Conservation (phyloP, 1,140 invertebrate genomes). For the Pogonomyrmex barbatus region DNA sequence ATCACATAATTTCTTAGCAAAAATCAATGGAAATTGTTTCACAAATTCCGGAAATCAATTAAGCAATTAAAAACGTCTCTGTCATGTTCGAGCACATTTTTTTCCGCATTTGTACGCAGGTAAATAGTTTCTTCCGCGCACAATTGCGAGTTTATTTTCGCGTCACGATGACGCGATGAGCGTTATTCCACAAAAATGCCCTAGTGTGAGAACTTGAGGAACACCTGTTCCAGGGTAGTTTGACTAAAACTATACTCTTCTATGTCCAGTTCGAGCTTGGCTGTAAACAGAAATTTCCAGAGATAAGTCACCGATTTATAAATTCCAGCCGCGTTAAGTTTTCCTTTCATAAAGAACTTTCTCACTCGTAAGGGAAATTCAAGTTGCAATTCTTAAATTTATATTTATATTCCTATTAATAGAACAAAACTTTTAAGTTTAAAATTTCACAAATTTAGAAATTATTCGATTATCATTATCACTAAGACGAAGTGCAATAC, state of each 20-base stretch:
- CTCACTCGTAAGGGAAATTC: background rate
- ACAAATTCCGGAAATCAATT: background rate
- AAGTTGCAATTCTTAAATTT: background rate
- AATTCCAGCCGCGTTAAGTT: background rate
- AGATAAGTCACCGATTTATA: background rate
- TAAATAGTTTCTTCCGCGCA: slow-evolving; percentile 1
- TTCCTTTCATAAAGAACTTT: background rate
- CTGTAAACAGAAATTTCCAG: slow-evolving; percentile 83
- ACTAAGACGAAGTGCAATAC: background rate
- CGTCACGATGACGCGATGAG: slow-evolving; percentile 37
- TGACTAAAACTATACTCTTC: slow-evolving; percentile 95
- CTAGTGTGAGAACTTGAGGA: slow-evolving; percentile 94
- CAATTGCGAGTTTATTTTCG: slow-evolving; percentile 58
- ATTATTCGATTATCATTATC: background rate
- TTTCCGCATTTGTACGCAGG: background rate
- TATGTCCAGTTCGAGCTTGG: slow-evolving; percentile 90
- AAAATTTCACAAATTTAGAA: background rate
- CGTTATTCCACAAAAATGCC: slow-evolving; percentile 84
- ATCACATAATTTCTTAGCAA: background rate
- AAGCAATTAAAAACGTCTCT: slow-evolving; percentile 13
- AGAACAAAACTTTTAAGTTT: background rate
- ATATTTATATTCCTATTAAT: slow-evolving; percentile 1
- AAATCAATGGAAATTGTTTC: background rate
- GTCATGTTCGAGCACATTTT: slow-evolving; percentile 12
- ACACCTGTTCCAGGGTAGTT: slow-evolving; percentile 94